Evolutionary conservation across 2,113 vertebrate species (phyloP).

Genomic region (Eurystomus gularis): DNA sequence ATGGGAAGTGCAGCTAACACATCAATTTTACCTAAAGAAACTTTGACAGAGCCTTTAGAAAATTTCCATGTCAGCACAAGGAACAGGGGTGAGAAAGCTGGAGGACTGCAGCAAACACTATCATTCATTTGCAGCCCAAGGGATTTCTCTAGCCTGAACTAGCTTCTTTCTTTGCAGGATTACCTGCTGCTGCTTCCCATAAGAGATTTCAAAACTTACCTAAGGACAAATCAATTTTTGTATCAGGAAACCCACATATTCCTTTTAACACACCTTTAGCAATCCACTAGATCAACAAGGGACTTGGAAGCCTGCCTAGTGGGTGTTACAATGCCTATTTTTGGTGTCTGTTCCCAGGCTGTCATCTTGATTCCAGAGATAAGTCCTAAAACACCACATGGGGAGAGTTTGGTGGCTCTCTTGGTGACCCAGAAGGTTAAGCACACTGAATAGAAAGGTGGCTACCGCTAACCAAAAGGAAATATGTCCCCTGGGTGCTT

Average conservation of each 20-base stretch:
- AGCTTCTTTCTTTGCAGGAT: not conserved
- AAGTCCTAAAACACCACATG: not conserved
- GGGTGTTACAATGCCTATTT: not conserved
- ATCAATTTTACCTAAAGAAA: not conserved
- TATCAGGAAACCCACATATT: not conserved
- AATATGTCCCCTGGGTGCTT: not conserved
- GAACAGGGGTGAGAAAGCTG: not conserved
- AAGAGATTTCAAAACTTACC: not conserved
- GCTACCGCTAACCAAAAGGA: not conserved
- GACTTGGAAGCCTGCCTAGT: not conserved
- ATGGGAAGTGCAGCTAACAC: not conserved
- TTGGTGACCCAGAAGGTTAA: not conserved
- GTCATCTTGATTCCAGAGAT: not conserved
- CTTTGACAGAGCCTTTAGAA: not conserved
- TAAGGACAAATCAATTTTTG: not conserved
- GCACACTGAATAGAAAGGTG: not conserved
- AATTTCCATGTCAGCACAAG: not conserved
- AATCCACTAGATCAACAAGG: not conserved
- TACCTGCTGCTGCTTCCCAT: not conserved
- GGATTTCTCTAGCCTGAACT: not conserved
- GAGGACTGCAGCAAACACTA: not conserved
- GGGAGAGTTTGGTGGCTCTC: not conserved
- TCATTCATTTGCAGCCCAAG: not conserved
- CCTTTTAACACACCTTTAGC: not conserved
- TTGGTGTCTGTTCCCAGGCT: not conserved